Base-by-base conservation (phyloP, 2,888 invertebrate genomes). In the Morpho deidamia region DNA sequence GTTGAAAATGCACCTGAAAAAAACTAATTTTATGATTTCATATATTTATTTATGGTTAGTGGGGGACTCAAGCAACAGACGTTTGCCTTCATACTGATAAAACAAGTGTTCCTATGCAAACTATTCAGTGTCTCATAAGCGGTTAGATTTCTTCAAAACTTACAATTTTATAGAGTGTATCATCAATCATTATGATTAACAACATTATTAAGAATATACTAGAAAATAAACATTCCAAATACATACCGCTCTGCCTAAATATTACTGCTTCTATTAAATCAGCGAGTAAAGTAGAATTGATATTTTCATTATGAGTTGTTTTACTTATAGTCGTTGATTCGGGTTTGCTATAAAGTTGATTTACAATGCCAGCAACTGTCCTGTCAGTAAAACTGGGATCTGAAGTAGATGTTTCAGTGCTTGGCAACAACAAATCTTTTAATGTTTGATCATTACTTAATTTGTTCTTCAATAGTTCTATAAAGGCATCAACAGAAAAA, bases 201-300 rank as follows among this genome's bases (percentile, higher is more conserved):
- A 23, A 2, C 2, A 23, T 23, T 5, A 23, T 23, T 1, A 23
- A 5, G 23, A 23, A 5, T 3, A 23, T 5, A 23, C 23, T 23
- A 23, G 23, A 23, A 23, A 23, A 23, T 23, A 1, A 23, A 23
- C 5, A 23, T 23, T 23, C 3, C 4, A 11, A 34, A 33, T 38
- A 51, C 66, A 33, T 73, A 86, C 88, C 83, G 52, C 72, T 73
- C 56, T 72, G 81, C 68, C 82, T 74, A 66, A 88, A 88, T 63
- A 89, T 88, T 8, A 89, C 81, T 39, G 87, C 85, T 70, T 88
- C 86, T 8, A 89, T 81, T 56, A 89, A 78, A 73, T 89, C 81
- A 7, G 78, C 83, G 32, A 89, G 74, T 50, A 87, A 66, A 9
- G 88, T 87, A 38, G 88, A 87, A 68, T 89, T 88, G 0, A 86